Base-by-base conservation (phyloP, 2,113 vertebrate species). In the Chaetorhynchus papuensis region DNA sequence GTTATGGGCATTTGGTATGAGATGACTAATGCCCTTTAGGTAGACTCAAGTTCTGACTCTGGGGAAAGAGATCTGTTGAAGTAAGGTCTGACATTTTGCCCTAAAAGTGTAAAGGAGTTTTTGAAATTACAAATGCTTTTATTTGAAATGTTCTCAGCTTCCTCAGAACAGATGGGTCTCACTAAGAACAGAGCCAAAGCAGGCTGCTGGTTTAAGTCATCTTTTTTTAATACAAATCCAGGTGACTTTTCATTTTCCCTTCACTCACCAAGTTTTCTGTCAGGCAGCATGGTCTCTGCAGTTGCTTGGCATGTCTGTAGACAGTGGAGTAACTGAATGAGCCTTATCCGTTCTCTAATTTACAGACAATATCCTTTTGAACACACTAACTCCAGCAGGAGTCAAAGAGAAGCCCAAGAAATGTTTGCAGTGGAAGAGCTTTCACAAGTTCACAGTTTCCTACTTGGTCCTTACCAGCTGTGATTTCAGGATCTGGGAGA, bases 31-130 rank as follows among this genome's bases (percentile, higher is more conserved):
- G 61, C 68, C 53, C 68, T 83, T 70, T 50, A 87, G 16, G 52
- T 44, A 78, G 69, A 66, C 69, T 96, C 66, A 72, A 13, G 5
- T 83, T 95, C 75, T 94, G 61, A 77, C 83, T 93, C 93, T 78
- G 28, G 60, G 75, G 90, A 83, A 63, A 92, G 47, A 84, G 41
- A 80, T 87, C 72, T 90, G 70, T 93, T 93, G 69, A 94, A 87
- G 92, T 84, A 90, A 92, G 31, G 26, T 39, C 61, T 95, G 97
- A 95, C 92, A 82, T 96, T 96, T 93, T 97, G 96, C 94, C 95
- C 91, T 92, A 11, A 13, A 96, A 76, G 77, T 89, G 86, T 96
- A 81, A 94, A 93, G 65, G 65, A 82, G 66, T 59, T 89, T 92
- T 83, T 85, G 74, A 96, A 80, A 83, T 72, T 93, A 82, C 24